These are phyloP conservation scores for Tragelaphus buxtoni DNA, from an alignment of 2,113 vertebrate genomes.

Conservation along the genomic window DNA sequence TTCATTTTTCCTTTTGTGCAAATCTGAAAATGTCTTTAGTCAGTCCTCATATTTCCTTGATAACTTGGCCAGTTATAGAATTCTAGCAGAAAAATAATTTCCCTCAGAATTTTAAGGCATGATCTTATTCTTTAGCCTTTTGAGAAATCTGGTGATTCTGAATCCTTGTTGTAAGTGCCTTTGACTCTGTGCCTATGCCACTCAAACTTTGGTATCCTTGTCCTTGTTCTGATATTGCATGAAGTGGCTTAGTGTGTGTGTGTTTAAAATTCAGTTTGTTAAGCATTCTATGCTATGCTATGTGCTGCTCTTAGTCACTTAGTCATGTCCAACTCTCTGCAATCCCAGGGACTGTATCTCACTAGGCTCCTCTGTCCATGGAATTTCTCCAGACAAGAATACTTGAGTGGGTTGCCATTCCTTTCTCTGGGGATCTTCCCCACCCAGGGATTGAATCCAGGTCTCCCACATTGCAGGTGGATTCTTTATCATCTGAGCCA, in stretches of 20 bases:
- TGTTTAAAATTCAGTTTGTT: background rate
- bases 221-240: background rate
- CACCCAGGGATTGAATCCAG: background rate
- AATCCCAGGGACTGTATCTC: background rate
- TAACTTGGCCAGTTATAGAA: background rate
- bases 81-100: background rate
- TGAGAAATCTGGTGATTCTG: background rate
- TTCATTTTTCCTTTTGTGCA: background rate
- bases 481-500: background rate
- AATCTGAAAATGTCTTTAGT: background rate
- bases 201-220: background rate
- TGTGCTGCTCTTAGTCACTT: background rate
- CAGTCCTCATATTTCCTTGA: background rate
- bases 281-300: background rate
- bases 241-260: background rate
- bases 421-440: background rate
- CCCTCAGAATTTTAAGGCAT: background rate
- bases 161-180: background rate
- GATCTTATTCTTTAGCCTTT: background rate
- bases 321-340: background rate
- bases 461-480: background rate
- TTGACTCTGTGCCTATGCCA: background rate
- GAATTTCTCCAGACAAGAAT: background rate
- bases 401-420: background rate
- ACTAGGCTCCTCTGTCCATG: background rate